Percentiles rank a stretch among this genome's conserved stretches.
phyloP scores from a whole-genome alignment of 2,888 invertebrate species.

The Dascillus cervinus region DNA sequence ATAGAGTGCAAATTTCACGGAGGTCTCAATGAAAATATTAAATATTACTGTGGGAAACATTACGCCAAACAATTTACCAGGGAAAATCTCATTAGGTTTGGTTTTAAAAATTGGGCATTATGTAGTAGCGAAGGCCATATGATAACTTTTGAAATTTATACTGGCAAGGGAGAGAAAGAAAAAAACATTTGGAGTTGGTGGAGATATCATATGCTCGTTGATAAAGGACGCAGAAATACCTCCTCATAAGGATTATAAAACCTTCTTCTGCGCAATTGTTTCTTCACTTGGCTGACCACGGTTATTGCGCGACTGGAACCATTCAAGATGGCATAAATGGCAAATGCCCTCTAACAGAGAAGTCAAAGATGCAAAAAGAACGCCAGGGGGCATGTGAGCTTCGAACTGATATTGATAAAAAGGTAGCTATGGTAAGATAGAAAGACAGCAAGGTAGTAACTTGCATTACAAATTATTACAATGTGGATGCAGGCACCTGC shows the following conservation, averaged over 20 bases:
- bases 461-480: slow-evolving; percentile 1
- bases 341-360: slow-evolving; percentile 1
- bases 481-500: background rate
- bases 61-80: slow-evolving; percentile 19
- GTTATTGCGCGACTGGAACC: slow-evolving; percentile 12
- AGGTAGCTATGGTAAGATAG: slow-evolving; percentile 2
- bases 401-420: background rate
- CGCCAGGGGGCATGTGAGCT: slow-evolving; percentile 3
- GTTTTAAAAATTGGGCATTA: no score
- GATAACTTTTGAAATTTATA: slow-evolving; percentile 18
- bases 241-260: slow-evolving; percentile 11
- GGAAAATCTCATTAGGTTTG: no score
- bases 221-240: slow-evolving; percentile 9
- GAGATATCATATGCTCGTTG: slow-evolving; percentile 16
- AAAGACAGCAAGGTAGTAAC: slow-evolving; percentile 5
- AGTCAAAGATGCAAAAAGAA: slow-evolving; percentile 2
- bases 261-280: slow-evolving; percentile 8
- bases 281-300: slow-evolving; percentile 1
- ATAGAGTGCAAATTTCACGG: no score
- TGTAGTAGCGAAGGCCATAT: slow-evolving; percentile 5
- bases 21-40: no score
- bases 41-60: slow-evolving; percentile 8
- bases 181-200: slow-evolving; percentile 18
- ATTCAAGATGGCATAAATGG: slow-evolving; percentile 10
- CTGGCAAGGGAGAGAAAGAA: no score